phyloP scores from a whole-genome alignment of 2,888 invertebrate genomes.

The Cephus runcator region DNA sequence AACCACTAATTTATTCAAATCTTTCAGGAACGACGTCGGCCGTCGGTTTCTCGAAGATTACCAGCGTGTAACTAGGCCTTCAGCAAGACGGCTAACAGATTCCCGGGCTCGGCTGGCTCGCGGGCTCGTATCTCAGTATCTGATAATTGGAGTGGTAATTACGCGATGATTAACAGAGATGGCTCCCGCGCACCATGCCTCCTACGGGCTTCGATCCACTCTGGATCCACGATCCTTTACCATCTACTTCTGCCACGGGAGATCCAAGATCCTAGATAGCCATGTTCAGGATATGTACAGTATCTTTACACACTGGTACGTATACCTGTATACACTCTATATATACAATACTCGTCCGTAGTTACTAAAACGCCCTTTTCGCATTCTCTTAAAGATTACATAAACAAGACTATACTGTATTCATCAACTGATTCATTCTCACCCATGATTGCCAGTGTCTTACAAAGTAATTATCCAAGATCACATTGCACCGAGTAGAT shows the following conservation, averaged over 20 bases:
- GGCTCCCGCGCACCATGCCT: conserved; percentile 62
- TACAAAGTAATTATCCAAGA: no score
- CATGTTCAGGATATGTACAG: background rate
- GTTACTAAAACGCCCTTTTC: no score
- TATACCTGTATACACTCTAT: no score
- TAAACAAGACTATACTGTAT: no score
- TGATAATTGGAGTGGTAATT: conserved; percentile 64
- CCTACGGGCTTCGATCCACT: conserved; percentile 34
- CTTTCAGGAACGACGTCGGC: no score
- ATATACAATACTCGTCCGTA: no score
- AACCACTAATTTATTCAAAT: no score
- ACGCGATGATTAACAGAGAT: conserved; percentile 64
- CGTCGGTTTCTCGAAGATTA: conserved; percentile 6
- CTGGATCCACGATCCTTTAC: conserved; percentile 6
- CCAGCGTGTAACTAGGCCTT: conserved; percentile 33
- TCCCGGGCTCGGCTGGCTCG: conserved; percentile 25
- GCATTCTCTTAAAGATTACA: no score
- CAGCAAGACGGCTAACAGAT: conserved; percentile 37
- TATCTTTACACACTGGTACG: no score
- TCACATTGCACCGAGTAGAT: no score
- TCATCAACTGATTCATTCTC: no score
- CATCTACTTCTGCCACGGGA: conserved; percentile 8
- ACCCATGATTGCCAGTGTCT: no score
- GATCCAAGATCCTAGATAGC: conserved; percentile 51
- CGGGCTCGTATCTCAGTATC: conserved; percentile 58